Percentiles rank a stretch among this genome's conserved stretches.
These are phyloP conservation scores for Tetragonisca angustula DNA, from an alignment of 2,888 invertebrate species.

Conservation along the genomic window DNA sequence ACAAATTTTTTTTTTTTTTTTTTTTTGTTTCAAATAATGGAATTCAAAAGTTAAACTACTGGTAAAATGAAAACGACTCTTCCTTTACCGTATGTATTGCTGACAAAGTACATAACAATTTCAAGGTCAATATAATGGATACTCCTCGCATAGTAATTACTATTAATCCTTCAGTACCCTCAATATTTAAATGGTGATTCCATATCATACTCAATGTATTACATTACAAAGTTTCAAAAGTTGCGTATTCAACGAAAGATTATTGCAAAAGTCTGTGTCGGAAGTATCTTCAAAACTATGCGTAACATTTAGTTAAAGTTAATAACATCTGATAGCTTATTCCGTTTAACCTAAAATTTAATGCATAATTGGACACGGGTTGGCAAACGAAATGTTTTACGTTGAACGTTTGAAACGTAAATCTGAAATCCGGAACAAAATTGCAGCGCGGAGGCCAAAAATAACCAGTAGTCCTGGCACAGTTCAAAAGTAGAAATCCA, in stretches of 20 bases:
- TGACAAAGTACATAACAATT: slow-evolving; percentile 57
- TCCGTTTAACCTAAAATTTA: slow-evolving; percentile 48
- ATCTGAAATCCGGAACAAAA: background rate
- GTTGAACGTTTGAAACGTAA: background rate
- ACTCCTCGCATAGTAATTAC: slow-evolving; percentile 55
- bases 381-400: slow-evolving; percentile 1
- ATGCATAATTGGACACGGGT: background rate
- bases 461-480: slow-evolving; percentile 10
- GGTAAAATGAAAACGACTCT: slow-evolving; percentile 13
- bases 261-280: slow-evolving; percentile 29
- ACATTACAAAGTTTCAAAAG: background rate
- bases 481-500: slow-evolving; percentile 19
- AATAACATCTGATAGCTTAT: background rate
- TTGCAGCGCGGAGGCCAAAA: slow-evolving; percentile 1
- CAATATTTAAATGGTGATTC: background rate
- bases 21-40: background rate
- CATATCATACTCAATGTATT: background rate
- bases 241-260: background rate
- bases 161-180: slow-evolving; percentile 38
- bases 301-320: background rate
- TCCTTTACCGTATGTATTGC: slow-evolving; percentile 17
- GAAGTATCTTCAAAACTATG: background rate
- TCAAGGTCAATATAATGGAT: slow-evolving; percentile 60
- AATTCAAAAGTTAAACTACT: background rate
- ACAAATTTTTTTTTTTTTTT: background rate